A percentile compares a stretch with the other conserved stretches of the same genome.
phyloP scores from a whole-genome alignment of 2,113 vertebrate species.

The Onychostruthus taczanowskii region DNA sequence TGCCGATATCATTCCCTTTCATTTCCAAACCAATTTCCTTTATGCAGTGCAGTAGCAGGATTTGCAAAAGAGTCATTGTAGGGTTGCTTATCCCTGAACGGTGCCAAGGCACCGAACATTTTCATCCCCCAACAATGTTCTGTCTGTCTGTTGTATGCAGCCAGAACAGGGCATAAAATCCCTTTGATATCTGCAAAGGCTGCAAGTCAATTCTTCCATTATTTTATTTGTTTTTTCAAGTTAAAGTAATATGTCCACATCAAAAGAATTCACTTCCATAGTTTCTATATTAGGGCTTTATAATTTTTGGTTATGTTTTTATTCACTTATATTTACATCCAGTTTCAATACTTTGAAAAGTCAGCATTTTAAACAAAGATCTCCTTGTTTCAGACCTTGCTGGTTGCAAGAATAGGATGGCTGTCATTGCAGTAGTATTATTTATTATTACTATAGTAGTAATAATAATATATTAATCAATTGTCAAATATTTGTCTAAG shows the following conservation, averaged over 20 bases:
- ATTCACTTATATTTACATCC: not conserved
- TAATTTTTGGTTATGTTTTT: not conserved
- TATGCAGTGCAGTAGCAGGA: not conserved
- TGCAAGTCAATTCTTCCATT: not conserved
- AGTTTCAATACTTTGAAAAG: not conserved
- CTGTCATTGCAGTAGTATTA: not conserved
- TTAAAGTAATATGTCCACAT: not conserved
- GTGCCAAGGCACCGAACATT: not conserved
- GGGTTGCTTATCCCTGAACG: not conserved
- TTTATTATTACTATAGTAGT: not conserved
- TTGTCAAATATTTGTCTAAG: not conserved
- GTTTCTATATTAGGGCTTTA: not conserved
- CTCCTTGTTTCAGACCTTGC: not conserved
- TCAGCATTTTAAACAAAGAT: not conserved
- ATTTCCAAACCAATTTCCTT: not conserved
- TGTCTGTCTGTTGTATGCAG: not conserved
- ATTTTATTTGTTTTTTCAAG: conserved; percentile 21
- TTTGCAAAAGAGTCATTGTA: conserved; percentile 5
- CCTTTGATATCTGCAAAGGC: conserved; percentile 31
- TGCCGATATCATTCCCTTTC: not conserved
- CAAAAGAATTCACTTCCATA: not conserved
- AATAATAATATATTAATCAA: not conserved
- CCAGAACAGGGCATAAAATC: conserved; percentile 2
- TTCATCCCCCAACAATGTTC: conserved; percentile 19
- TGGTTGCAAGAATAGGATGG: not conserved